phyloP scores from a whole-genome alignment of 2,113 vertebrate genomes.

The Thamnaconus septentrionalis region DNA sequence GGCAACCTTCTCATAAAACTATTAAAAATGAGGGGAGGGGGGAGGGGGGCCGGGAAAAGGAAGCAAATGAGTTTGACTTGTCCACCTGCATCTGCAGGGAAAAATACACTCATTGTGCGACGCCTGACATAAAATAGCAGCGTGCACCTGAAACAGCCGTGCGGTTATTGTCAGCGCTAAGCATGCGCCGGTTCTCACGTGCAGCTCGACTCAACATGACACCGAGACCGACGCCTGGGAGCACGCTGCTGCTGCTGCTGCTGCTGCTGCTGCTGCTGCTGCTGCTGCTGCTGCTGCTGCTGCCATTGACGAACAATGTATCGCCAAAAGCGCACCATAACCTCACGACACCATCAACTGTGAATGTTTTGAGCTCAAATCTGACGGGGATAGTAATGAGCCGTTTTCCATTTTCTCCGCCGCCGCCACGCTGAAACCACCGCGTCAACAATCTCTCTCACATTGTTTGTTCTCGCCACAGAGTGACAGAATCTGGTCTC shows the following conservation, averaged over 20 bases:
- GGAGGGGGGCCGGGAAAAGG: neutral
- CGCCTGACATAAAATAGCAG: conserved; percentile 23
- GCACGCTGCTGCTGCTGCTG: too few relatives aligned
- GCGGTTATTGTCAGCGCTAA: neutral
- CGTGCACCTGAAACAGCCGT: conserved; percentile 40
- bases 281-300: neutral
- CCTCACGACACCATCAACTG: neutral
- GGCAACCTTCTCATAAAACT: conserved; percentile 97
- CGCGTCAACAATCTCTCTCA: neutral
- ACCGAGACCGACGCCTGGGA: conserved; percentile 17
- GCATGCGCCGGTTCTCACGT: conserved; percentile 10
- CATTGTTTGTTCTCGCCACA: conserved; percentile 1
- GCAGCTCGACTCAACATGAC: conserved; percentile 3
- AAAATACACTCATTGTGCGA: conserved; percentile 36
- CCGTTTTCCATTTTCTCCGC: neutral
- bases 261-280: too few relatives aligned
- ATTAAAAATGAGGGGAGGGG: conserved; percentile 26
- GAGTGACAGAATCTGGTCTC: conserved; percentile 6
- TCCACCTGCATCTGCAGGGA: conserved; percentile 24
- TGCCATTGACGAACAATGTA: neutral
- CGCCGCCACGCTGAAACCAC: neutral
- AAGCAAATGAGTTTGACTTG: conserved; percentile 27
- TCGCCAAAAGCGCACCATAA: neutral
- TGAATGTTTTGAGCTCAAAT: neutral
- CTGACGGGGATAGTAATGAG: neutral